Conservation (phyloP, 1,140 invertebrate genomes). For the Ostrea edulis region DNA sequence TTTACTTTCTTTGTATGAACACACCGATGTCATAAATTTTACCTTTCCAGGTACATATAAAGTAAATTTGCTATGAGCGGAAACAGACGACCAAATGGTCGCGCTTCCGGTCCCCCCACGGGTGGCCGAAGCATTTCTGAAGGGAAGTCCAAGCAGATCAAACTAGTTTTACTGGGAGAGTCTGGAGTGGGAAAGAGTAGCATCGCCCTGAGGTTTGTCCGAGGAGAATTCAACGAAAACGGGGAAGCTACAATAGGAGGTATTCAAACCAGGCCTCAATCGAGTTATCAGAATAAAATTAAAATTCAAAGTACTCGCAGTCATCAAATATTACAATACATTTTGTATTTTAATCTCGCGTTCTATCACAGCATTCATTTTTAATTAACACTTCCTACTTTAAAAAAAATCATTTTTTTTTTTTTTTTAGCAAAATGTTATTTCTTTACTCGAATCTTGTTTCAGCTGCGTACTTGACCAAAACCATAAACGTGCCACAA, state of each 20-base stretch:
- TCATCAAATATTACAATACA: no score
- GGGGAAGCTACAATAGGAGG: slow-evolving; percentile 99
- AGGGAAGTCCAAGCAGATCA: slow-evolving; percentile 92
- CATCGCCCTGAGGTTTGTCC: slow-evolving; percentile 98
- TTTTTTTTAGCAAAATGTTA: no score
- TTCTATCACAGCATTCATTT: no score
- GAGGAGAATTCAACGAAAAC: slow-evolving; percentile 99
- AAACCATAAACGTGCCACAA: slow-evolving; percentile 98
- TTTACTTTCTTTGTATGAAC: neutral
- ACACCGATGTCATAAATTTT: neutral
- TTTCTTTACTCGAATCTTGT: slow-evolving; percentile 51
- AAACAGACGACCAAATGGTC: slow-evolving; percentile 31
- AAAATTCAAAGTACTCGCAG: no score
- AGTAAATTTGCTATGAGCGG: slow-evolving; percentile 22
- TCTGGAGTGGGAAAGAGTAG: slow-evolving; percentile 99
- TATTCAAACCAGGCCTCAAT: neutral
- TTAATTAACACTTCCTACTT: no score
- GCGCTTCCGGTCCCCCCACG: slow-evolving; percentile 25
- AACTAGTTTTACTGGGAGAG: slow-evolving; percentile 98
- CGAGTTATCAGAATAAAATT: no score
- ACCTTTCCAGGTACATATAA: neutral
- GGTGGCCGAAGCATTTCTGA: slow-evolving; percentile 81
- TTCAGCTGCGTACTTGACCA: slow-evolving; percentile 97
- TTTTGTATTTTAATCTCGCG: no score
- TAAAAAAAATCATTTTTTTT: no score